A percentile compares a stretch with the other conserved stretches of the same genome.
Evolutionary conservation across 2,113 vertebrate genomes (phyloP).

Genomic region (Toxostoma redivivum): DNA sequence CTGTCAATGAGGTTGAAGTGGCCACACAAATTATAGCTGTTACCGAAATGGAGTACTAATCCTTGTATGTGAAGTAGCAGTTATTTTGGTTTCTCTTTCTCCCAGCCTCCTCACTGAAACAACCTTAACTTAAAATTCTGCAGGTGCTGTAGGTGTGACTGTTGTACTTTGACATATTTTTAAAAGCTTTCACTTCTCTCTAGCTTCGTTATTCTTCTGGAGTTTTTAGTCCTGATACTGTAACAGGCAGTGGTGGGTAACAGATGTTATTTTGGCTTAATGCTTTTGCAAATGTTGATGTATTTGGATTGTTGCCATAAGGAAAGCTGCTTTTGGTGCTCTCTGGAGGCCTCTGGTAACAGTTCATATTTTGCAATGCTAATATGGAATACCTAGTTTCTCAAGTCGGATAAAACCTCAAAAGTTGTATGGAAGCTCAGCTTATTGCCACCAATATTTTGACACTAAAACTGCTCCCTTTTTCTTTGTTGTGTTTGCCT

Average conservation of each 20-base stretch:
- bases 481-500: slow-evolving; percentile 23
- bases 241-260: not conserved
- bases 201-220: not conserved
- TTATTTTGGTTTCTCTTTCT: not conserved
- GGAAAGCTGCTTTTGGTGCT: not conserved
- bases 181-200: not conserved
- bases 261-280: not conserved
- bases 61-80: not conserved
- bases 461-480: slow-evolving; percentile 12
- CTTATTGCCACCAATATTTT: not conserved
- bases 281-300: not conserved
- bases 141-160: not conserved
- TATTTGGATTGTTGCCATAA: not conserved
- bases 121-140: not conserved
- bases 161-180: not conserved
- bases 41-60: not conserved
- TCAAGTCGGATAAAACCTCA: not conserved
- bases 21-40: not conserved
- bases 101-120: not conserved
- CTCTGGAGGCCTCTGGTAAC: not conserved
- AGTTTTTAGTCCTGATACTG: not conserved
- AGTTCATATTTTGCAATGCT: not conserved
- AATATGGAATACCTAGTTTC: not conserved
- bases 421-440: not conserved
- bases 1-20: not conserved